Base-by-base conservation (phyloP, 1,140 invertebrate species). In the Bombus superbus region DNA sequence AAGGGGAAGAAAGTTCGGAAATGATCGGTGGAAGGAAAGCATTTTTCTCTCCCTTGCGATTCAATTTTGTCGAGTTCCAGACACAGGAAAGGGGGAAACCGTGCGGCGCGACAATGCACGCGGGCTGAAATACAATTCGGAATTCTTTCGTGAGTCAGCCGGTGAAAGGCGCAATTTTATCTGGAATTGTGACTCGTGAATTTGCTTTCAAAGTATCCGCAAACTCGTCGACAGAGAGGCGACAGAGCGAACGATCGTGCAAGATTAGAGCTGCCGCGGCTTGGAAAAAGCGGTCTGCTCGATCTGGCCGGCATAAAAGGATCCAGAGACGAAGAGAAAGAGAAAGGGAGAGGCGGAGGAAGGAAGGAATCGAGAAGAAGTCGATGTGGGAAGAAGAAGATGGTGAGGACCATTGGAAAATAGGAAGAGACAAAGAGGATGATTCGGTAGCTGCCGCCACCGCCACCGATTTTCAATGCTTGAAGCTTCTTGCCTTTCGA, bases 141-240 rank as follows among this genome's bases (percentile, higher is more conserved):
- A 59, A 72, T 84, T 84, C 83, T 72, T 84, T 66, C 40, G 53
- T 32, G 66, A 44, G 53, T 22, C 38, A 25, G 13, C 32, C 53
- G 25, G 11, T 62, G 83, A 79, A 72, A 80, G 76, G 66, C 53
- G 38, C 83, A 84, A 84, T 84, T 84, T 72, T 80, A 80, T 80
- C 76, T 38, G 76, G 76, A 84, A 84, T 84, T 84, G 83, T 68
- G 76, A 13, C 64, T 22, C 38, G 22, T 76, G 86, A 81, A 62
- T 85, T 81, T 75, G 77, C 83, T 74, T 80, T 86, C 38, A 75
- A 75, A 85, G 68, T 84, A 80, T 80, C 83, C 66, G 66, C 66
- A 80, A 84, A 84, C 83, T 84, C 75, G 74, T 10, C 25, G 82
- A 62, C 47, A 69, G n/a, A 47, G 32, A 80, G 68, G 83, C 83